Conservation (phyloP, 1,140 invertebrate genomes). For the Oreohelix idahoensis region DNA sequence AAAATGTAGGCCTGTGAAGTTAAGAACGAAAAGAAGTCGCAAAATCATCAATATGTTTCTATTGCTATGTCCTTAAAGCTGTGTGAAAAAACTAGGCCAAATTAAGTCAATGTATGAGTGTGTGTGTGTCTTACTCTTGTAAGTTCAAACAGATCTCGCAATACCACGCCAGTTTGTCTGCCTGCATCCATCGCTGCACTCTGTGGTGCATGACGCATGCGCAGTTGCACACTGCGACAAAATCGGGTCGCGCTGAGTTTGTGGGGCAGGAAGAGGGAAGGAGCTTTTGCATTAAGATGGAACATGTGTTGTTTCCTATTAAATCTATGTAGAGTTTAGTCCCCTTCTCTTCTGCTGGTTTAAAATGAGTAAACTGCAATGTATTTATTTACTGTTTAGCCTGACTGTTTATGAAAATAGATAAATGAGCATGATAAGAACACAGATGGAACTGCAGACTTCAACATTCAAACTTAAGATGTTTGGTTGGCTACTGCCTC, state of each 20-base stretch:
- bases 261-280: neutral
- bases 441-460: neutral
- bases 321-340: neutral
- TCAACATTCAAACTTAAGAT: neutral
- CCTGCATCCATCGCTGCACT: conserved; percentile 13
- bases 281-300: neutral
- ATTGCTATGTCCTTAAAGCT: neutral
- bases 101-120: neutral
- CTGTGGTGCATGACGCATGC: conserved; percentile 25
- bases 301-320: neutral
- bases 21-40: too few species aligned
- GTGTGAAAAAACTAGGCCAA: neutral
- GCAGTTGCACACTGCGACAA: conserved; percentile 18
- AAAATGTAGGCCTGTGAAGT: too few species aligned
- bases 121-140: neutral
- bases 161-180: conserved; percentile 6
- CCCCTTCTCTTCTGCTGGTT: neutral
- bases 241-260: conserved; percentile 19
- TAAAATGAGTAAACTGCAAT: too few species aligned
- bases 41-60: neutral
- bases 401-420: too few species aligned
- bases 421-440: neutral
- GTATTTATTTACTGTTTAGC: too few species aligned
- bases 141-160: conserved; percentile 13
- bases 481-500: neutral